These are phyloP conservation scores for Sinelater perroti DNA, from an alignment of 2,888 invertebrate genomes.

Conservation along the genomic window DNA sequence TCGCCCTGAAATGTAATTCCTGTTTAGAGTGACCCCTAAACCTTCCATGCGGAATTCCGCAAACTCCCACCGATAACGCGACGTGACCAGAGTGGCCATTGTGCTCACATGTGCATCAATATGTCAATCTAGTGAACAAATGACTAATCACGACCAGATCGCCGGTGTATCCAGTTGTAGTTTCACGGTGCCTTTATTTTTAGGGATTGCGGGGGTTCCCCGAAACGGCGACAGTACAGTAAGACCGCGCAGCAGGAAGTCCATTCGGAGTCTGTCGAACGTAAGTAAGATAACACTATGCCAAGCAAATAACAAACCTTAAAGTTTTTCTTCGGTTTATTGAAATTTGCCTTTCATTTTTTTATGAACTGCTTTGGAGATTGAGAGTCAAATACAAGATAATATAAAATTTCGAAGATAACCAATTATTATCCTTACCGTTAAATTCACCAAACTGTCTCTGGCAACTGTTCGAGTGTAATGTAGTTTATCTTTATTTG, in stretches of 20 bases:
- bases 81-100: slow-evolving; percentile 41
- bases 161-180: too few relatives aligned
- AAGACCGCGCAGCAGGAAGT: slow-evolving; percentile 62
- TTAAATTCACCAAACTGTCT: too few relatives aligned
- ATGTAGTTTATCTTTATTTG: too few relatives aligned
- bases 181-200: slow-evolving; percentile 40
- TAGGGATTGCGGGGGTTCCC: slow-evolving; percentile 74
- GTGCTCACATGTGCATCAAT: slow-evolving; percentile 22
- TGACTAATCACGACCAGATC: too few relatives aligned
- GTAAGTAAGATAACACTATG: slow-evolving; percentile 58
- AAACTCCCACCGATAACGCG: slow-evolving; percentile 39
- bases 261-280: slow-evolving; percentile 61
- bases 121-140: slow-evolving; percentile 15
- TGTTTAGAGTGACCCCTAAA: slow-evolving; percentile 41
- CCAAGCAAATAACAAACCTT: too few relatives aligned
- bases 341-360: too few relatives aligned
- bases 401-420: too few relatives aligned
- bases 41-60: slow-evolving; percentile 51
- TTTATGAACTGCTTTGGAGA: too few relatives aligned
- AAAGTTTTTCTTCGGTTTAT: too few relatives aligned
- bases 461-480: too few relatives aligned
- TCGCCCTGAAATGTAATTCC: slow-evolving; percentile 44
- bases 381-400: too few relatives aligned
- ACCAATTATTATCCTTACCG: too few relatives aligned
- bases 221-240: slow-evolving; percentile 62